Evolutionary conservation across 2,113 vertebrate genomes (phyloP).

Genomic region (Archocentrus centrarchus): DNA sequence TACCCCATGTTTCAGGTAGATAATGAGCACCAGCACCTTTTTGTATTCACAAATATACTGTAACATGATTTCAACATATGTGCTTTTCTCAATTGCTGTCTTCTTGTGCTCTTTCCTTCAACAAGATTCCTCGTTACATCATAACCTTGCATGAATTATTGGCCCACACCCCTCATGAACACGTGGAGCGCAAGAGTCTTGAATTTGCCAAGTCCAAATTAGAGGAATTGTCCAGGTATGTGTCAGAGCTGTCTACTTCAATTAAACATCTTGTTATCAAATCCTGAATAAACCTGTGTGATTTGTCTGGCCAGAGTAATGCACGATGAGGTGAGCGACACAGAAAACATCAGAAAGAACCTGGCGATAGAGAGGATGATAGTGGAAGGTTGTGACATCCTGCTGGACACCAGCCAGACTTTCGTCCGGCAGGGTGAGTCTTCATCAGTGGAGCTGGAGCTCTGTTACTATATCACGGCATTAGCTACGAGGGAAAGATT

Average conservation of each 20-base stretch:
- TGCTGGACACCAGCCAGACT: slow-evolving; percentile 96
- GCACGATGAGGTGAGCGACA: slow-evolving; percentile 98
- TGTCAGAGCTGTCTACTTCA: slow-evolving; percentile 25
- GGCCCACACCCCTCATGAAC: slow-evolving; percentile 97
- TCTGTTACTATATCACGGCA: slow-evolving; percentile 1
- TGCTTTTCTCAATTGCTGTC: background rate
- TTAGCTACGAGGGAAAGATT: background rate
- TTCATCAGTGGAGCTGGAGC: background rate
- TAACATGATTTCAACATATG: background rate
- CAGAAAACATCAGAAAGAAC: slow-evolving; percentile 98
- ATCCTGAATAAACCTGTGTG: background rate
- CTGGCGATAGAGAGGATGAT: slow-evolving; percentile 97
- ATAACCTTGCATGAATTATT: slow-evolving; percentile 97
- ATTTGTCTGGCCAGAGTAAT: slow-evolving; percentile 85
- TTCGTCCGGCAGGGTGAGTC: slow-evolving; percentile 94
- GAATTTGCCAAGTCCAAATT: slow-evolving; percentile 98
- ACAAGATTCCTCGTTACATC: slow-evolving; percentile 96
- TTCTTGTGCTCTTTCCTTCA: background rate
- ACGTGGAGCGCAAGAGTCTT: slow-evolving; percentile 96
- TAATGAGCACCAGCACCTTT: background rate
- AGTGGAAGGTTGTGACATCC: slow-evolving; percentile 96
- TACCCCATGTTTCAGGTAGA: slow-evolving; percentile 99
- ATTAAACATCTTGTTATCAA: background rate
- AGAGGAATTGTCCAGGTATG: slow-evolving; percentile 93
- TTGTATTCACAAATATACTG: background rate